phyloP scores from a whole-genome alignment of 2,888 invertebrate genomes.

The Sphaeridia pumilis region DNA sequence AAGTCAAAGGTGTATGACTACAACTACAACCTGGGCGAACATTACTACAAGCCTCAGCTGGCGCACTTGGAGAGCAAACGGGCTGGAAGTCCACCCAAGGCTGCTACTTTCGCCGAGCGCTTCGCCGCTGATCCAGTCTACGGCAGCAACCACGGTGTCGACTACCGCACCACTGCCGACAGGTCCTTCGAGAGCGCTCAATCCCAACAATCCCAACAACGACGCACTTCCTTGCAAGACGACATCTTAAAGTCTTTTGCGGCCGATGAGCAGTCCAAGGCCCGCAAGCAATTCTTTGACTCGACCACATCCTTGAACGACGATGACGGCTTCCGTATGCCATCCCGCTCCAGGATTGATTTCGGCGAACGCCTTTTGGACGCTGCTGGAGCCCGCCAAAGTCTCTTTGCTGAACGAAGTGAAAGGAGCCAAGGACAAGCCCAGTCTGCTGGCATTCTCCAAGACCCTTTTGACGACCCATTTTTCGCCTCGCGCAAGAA shows the following conservation, averaged over 20 bases:
- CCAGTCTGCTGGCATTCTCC: conserved; percentile 11
- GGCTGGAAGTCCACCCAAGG: conserved; percentile 28
- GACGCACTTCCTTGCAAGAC: conserved; percentile 10
- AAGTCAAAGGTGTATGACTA: conserved; percentile 74
- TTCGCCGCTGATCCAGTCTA: conserved; percentile 27
- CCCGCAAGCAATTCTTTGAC: conserved; percentile 11
- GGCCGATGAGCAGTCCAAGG: no score
- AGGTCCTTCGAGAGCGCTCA: not conserved
- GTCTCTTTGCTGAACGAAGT: not conserved
- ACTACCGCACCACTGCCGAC: conserved; percentile 7
- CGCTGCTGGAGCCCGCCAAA: conserved; percentile 23
- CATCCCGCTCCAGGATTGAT: conserved; percentile 13
- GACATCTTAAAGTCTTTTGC: not conserved
- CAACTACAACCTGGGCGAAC: conserved; percentile 52
- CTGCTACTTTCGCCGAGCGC: conserved; percentile 31
- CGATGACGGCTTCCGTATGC: conserved; percentile 1
- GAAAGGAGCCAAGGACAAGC: no score
- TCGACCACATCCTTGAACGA: conserved; percentile 2
- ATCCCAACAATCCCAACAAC: not conserved
- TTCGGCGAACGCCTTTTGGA: conserved; percentile 32
- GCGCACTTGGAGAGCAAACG: conserved; percentile 22
- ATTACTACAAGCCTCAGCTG: conserved; percentile 31
- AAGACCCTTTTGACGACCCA: conserved; percentile 27
- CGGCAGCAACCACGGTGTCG: conserved; percentile 6
- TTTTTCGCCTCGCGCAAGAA: conserved; percentile 24